A percentile compares a stretch with the other conserved stretches of the same genome.
phyloP scores from a whole-genome alignment of 2,888 invertebrate species.

The Habrosyne pyritoides region DNA sequence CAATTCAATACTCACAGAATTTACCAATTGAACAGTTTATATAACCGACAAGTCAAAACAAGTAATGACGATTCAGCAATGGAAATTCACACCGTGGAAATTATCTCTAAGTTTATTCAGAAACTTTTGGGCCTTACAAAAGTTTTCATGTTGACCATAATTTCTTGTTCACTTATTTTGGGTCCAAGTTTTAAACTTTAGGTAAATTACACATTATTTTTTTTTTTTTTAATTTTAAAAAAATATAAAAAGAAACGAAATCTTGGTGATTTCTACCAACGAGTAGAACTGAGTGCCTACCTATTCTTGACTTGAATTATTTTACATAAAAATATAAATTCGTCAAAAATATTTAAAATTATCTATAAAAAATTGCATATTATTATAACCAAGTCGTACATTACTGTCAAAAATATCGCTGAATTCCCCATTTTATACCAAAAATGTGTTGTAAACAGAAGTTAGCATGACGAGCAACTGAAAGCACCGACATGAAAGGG shows the following conservation, averaged over 20 bases:
- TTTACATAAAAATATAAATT: too few relatives aligned
- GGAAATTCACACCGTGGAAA: neutral
- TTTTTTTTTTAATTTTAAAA: too few relatives aligned
- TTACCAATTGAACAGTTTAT: neutral
- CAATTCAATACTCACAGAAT: too few relatives aligned
- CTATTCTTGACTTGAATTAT: too few relatives aligned
- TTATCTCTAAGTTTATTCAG: neutral
- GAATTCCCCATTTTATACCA: conserved; percentile 4
- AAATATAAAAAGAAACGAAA: too few relatives aligned
- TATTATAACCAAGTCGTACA: too few relatives aligned
- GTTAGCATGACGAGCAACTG: conserved; percentile 9
- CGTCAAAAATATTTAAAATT: too few relatives aligned
- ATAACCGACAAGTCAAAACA: neutral
- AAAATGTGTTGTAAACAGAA: conserved; percentile 6
- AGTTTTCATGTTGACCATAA: conserved; percentile 1
- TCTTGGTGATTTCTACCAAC: too few relatives aligned
- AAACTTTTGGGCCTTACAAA: neutral
- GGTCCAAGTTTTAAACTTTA: neutral
- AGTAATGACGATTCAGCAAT: neutral
- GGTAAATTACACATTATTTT: too few relatives aligned
- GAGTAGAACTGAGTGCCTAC: too few relatives aligned
- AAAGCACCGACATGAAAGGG: conserved; percentile 13
- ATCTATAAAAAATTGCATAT: too few relatives aligned
- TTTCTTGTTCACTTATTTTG: conserved; percentile 2
- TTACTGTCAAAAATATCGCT: neutral